Percentiles rank a stretch among this genome's conserved stretches.
Evolutionary conservation across 2,888 invertebrate genomes (phyloP).

Genomic region (Phyto melanocephala): DNA sequence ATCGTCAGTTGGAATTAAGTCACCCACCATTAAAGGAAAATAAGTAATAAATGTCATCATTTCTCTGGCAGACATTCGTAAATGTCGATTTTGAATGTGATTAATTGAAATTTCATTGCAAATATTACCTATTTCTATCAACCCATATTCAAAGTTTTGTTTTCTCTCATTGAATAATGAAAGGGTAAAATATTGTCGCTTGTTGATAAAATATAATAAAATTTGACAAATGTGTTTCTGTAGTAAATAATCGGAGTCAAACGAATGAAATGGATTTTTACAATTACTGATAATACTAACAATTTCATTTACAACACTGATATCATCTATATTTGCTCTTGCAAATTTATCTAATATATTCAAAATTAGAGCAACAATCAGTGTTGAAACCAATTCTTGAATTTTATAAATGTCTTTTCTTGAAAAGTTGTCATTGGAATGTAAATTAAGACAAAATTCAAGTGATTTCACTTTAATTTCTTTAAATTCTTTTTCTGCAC

Average conservation of each 20-base stretch:
- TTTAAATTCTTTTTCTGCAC: background rate
- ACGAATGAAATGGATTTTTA: background rate
- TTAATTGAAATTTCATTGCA: background rate
- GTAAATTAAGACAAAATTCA: background rate
- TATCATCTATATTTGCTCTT: background rate
- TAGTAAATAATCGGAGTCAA: background rate
- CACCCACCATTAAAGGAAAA: too few species aligned
- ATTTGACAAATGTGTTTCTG: background rate
- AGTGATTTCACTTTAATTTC: too few species aligned
- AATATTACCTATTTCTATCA: background rate
- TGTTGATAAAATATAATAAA: too few species aligned
- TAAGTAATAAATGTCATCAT: background rate
- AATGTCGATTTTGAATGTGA: background rate
- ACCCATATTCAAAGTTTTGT: background rate
- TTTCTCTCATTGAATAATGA: background rate
- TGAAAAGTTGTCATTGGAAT: background rate
- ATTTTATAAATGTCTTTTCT: background rate
- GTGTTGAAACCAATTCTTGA: background rate
- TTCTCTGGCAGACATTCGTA: constrained; percentile 1
- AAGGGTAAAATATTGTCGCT: background rate
- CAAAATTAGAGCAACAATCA: background rate
- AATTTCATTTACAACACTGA: background rate
- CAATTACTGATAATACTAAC: background rate
- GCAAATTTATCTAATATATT: background rate
- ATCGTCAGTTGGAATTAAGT: too few species aligned